Evolutionary conservation across 2,888 invertebrate species (phyloP).

Genomic region (Sceliomorpha sp.): DNA sequence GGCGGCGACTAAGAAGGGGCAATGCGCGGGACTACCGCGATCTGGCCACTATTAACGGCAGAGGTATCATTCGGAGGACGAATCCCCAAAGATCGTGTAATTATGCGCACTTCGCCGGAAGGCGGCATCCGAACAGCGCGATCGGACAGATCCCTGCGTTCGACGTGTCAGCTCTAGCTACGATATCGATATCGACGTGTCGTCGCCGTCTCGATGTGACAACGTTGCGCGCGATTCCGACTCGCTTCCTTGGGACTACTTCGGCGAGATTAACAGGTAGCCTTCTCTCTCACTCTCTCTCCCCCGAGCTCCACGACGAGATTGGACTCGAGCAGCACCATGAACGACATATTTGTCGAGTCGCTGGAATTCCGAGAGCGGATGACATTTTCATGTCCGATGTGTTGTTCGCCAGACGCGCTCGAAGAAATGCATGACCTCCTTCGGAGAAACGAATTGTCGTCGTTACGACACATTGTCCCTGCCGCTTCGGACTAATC

Average conservation of each 20-base stretch:
- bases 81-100: conserved; percentile 35
- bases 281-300: too few relatives aligned
- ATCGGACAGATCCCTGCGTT: conserved; percentile 27
- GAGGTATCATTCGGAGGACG: conserved; percentile 24
- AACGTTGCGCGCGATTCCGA: conserved; percentile 11
- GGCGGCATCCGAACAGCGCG: conserved; percentile 40
- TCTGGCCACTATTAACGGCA: conserved; percentile 30
- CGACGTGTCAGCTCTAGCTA: conserved; percentile 17
- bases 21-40: conserved; percentile 3
- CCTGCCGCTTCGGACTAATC: conserved; percentile 30
- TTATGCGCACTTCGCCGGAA: conserved; percentile 37
- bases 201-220: conserved; percentile 17
- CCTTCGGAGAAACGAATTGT: conserved; percentile 31
- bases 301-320: too few relatives aligned
- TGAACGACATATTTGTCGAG: conserved; percentile 49
- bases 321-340: conserved; percentile 33
- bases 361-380: conserved; percentile 50
- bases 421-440: conserved; percentile 28
- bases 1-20: conserved; percentile 8
- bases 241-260: conserved; percentile 12
- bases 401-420: conserved; percentile 41
- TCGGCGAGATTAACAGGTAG: conserved; percentile 49
- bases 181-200: conserved; percentile 38
- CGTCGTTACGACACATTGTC: conserved; percentile 25
- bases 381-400: conserved; percentile 49